Conservation (phyloP, 2,113 vertebrate genomes). For the Epinephelus lanceolatus region DNA sequence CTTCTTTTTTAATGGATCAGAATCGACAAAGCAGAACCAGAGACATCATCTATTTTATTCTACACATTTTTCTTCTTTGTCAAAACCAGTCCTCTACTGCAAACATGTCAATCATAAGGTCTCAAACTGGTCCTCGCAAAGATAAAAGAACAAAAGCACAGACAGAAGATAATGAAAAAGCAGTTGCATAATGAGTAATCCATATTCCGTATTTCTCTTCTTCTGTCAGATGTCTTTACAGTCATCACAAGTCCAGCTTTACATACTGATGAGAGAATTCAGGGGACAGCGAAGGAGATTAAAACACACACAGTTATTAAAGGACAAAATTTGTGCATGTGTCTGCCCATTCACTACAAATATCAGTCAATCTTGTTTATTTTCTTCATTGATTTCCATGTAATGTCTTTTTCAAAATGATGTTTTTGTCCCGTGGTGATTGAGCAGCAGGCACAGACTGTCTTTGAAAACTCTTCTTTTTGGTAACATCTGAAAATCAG, state of each 20-base stretch:
- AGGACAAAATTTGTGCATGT: not conserved
- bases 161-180: not conserved
- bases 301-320: not conserved
- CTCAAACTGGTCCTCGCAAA: not conserved
- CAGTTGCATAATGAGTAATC: not conserved
- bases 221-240: not conserved
- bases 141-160: not conserved
- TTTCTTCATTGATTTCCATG: slow-evolving; percentile 1
- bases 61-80: not conserved
- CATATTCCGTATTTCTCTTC: not conserved
- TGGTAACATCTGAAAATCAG: not conserved
- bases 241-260: not conserved
- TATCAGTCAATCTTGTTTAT: not conserved
- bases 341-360: not conserved
- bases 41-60: not conserved
- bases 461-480: not conserved
- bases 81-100: not conserved
- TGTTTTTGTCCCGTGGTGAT: not conserved
- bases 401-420: not conserved
- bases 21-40: not conserved
- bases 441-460: not conserved
- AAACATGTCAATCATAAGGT: not conserved
- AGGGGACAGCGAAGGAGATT: not conserved
- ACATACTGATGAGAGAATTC: not conserved
- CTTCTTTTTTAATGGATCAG: too few relatives aligned